Evolutionary conservation across 2,797 vertebrate genomes (phyloP).

Genomic region (Sebastes hubbsi): DNA sequence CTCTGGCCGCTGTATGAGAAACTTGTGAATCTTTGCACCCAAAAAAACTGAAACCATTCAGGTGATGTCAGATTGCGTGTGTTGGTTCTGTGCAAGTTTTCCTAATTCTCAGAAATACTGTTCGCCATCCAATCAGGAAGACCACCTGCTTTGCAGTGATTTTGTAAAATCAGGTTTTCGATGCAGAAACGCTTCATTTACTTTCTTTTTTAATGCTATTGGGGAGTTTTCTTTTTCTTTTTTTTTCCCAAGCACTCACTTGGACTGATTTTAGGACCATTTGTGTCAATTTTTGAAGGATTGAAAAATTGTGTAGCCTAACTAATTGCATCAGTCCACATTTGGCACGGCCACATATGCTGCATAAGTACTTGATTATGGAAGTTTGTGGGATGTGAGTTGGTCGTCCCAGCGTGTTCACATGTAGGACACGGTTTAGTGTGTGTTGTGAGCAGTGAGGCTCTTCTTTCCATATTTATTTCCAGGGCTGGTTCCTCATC

Average conservation of each 20-base stretch:
- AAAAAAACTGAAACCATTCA: not conserved
- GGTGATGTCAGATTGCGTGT: not conserved
- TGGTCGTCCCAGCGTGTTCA: conserved; percentile 17
- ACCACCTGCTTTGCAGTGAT: not conserved
- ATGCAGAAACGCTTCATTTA: not conserved
- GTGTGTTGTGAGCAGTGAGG: not conserved
- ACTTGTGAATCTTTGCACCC: conserved; percentile 1
- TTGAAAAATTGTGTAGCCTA: conserved; percentile 49
- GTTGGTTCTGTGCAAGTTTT: not conserved
- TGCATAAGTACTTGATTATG: conserved; percentile 53
- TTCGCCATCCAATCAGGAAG: not conserved
- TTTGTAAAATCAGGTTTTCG: conserved; percentile 12
- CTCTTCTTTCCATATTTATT: conserved; percentile 19
- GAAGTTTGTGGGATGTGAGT: conserved; percentile 35
- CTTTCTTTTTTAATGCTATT: not conserved
- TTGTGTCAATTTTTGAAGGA: conserved; percentile 41
- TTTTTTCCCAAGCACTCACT: not conserved
- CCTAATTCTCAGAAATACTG: not conserved
- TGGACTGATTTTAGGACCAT: conserved; percentile 31
- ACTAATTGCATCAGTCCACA: conserved; percentile 60
- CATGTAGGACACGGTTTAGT: not conserved
- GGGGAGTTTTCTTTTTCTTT: not conserved
- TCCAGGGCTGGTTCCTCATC: conserved; percentile 1
- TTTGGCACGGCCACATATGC: conserved; percentile 35
- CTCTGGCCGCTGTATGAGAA: not conserved